Evolutionary conservation across 2,888 invertebrate genomes (phyloP).

Genomic region (Synanthedon myopaeformis): DNA sequence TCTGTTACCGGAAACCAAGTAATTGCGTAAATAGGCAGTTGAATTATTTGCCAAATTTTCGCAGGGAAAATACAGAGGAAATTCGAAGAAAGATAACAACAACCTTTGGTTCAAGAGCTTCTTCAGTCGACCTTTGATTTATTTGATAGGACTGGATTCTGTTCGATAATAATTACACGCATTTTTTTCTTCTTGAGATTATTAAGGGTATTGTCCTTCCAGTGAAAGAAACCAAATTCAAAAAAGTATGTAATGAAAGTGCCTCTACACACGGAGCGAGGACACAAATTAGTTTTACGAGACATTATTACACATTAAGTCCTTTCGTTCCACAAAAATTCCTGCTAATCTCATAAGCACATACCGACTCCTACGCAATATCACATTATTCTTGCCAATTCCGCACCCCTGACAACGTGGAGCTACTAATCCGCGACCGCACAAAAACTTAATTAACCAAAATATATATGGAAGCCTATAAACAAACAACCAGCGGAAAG

Average conservation of each 20-base stretch:
- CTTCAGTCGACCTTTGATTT: neutral
- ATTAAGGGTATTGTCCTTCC: no score
- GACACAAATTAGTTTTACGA: neutral
- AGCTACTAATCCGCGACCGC: slow-evolving; percentile 46
- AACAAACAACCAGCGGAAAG: slow-evolving; percentile 53
- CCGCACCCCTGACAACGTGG: slow-evolving; percentile 19
- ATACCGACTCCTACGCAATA: slow-evolving; percentile 12
- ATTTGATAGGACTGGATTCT: no score
- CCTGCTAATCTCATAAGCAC: slow-evolving; percentile 3
- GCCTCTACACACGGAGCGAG: neutral
- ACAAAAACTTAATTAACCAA: slow-evolving; percentile 69
- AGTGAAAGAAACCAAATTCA: no score
- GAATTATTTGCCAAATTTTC: neutral
- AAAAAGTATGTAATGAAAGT: no score
- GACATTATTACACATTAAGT: neutral
- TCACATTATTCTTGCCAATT: slow-evolving; percentile 33
- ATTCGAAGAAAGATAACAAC: neutral
- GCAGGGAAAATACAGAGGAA: neutral
- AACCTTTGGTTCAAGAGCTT: neutral
- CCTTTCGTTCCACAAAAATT: neutral
- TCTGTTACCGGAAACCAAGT: slow-evolving; percentile 56
- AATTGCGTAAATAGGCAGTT: slow-evolving; percentile 38
- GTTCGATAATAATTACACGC: no score
- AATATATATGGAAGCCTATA: slow-evolving; percentile 60
- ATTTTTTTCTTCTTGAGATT: no score